Base-by-base conservation (phyloP, 2,888 invertebrate species). In the Itoplectis maculator region DNA sequence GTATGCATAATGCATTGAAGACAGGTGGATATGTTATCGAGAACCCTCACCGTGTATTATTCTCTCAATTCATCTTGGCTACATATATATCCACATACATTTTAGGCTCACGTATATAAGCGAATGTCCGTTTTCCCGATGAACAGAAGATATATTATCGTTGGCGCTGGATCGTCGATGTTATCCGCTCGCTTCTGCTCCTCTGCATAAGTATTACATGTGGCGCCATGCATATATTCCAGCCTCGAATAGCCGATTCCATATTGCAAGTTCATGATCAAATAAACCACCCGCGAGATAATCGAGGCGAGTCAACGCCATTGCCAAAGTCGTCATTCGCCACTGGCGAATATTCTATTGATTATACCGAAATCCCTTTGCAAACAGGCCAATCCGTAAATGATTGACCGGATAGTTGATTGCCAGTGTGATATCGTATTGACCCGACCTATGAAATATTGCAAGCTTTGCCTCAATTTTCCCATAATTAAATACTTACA, bases 1-100 rank as follows among this genome's bases (percentile, higher is more conserved):
- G 65, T 20, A 82, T 82, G 56, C 78, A 82, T 82, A 63, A 82
- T 82, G 78, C 78, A 81, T 76, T 20, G 74, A 65, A 68, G 77
- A 68, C 69, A 37, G 54, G 74, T 69, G 69, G 45, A 78, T 29
- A 29, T 78, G 56, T 69, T 68, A 81, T 74, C 69, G 56, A 61
- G 37, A 74, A 23, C 20, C 56, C 51, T 56, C 20, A 56, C n/a
- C 40, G 63, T 78, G 37, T 74, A 74, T 74, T 78, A 81, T 78
- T 82, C 74, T 78, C 74, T 40, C 56, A 51, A 75, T 79, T 74
- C 47, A 65, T 74, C 65, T 51, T 20, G 45, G 42, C 7, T 45
- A 37, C 18, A 13, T 20, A 42, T n/a, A 11, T 11, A 45, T 29
- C 8, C 18, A 37, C 29, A 11, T 23, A 7, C 29, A 69, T 40